Percentiles rank a stretch among this genome's conserved stretches.
These are phyloP conservation scores for Silurus meridionalis DNA, from an alignment of 2,113 vertebrate genomes.

Conservation along the genomic window DNA sequence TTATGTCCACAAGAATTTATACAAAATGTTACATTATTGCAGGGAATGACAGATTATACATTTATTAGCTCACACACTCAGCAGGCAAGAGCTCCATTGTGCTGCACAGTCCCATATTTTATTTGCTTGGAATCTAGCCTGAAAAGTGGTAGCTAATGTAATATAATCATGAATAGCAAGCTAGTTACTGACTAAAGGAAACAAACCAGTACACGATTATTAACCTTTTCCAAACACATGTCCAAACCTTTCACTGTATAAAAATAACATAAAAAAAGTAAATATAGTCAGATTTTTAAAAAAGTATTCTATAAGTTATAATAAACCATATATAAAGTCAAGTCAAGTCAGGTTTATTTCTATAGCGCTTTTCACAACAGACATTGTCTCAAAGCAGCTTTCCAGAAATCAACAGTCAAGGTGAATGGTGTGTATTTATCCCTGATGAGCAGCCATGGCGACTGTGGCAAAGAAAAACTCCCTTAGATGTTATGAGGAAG, in stretches of 20 bases:
- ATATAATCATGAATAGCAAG: not conserved
- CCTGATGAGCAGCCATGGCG: too few relatives aligned
- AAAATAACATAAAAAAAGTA: not conserved
- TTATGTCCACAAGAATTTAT: not conserved
- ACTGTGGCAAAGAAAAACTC: too few relatives aligned
- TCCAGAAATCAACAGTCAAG: too few relatives aligned
- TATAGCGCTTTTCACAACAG: too few relatives aligned
- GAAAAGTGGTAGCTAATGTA: not conserved
- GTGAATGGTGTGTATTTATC: too few relatives aligned
- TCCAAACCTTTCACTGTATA: not conserved
- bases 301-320: not conserved
- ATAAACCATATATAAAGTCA: too few relatives aligned
- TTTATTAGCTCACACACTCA: not conserved
- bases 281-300: not conserved
- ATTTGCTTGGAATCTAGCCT: not conserved
- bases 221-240: not conserved
- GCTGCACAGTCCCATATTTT: too few relatives aligned
- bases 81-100: not conserved
- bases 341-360: too few relatives aligned
- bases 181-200: not conserved
- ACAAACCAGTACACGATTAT: not conserved
- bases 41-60: not conserved
- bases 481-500: too few relatives aligned
- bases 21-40: not conserved
- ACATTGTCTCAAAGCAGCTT: too few relatives aligned